Evolutionary conservation across 2,113 vertebrate species (phyloP).

Genomic region (Addax nasomaculatus): DNA sequence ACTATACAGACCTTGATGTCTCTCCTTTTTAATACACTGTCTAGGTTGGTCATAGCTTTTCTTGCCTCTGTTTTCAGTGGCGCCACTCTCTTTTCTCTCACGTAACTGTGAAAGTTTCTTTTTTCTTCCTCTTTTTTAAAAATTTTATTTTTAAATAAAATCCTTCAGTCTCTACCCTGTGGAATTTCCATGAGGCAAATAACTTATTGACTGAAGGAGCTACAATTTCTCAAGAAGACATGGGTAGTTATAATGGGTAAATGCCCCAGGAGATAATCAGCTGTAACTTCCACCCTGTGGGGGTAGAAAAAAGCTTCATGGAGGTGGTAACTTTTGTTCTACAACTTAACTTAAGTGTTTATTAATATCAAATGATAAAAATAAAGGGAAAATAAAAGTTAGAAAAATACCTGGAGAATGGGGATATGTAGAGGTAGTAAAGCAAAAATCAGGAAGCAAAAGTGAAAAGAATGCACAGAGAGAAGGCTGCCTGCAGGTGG

Average conservation of each 20-base stretch:
- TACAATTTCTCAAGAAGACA: background rate
- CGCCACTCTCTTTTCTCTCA: background rate
- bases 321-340: background rate
- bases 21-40: background rate
- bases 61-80: background rate
- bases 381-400: background rate
- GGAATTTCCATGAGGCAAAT: background rate
- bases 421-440: accelerated
- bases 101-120: too few species aligned
- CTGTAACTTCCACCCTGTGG: background rate
- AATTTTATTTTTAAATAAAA: background rate
- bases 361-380: background rate
- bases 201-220: background rate
- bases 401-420: too few species aligned
- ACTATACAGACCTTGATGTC: background rate
- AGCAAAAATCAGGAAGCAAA: background rate
- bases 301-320: background rate
- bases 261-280: accelerated
- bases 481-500: background rate
- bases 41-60: background rate
- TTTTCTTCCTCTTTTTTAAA: background rate
- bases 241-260: background rate
- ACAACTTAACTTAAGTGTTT: background rate
- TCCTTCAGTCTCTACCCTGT: background rate
- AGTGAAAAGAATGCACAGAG: background rate